A percentile compares a stretch with the other conserved stretches of the same genome.
These are phyloP conservation scores for Saccostrea echinata DNA, from an alignment of 1,140 invertebrate genomes.

Conservation along the genomic window DNA sequence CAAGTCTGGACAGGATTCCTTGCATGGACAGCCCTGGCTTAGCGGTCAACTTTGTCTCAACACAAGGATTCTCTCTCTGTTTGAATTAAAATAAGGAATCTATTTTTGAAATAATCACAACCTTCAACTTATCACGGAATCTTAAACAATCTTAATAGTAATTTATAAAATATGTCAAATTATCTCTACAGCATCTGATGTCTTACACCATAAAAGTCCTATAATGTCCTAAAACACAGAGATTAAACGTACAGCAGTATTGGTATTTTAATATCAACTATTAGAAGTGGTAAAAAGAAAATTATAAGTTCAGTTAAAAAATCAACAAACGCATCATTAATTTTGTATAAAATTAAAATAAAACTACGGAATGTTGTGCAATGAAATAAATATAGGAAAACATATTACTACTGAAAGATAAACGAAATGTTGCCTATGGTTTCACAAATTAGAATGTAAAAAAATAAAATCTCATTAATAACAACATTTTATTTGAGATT, in stretches of 20 bases:
- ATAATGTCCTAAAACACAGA: neutral
- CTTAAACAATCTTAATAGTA: too few relatives aligned
- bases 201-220: too few relatives aligned
- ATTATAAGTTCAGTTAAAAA: constrained; percentile 27
- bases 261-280: constrained; percentile 16
- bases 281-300: constrained; percentile 27
- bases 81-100: neutral
- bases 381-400: constrained; percentile 31
- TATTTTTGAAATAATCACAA: neutral
- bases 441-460: too few relatives aligned
- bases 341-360: constrained; percentile 25
- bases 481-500: too few relatives aligned
- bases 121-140: neutral
- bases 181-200: too few relatives aligned
- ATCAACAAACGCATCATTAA: constrained; percentile 6
- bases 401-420: neutral
- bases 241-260: neutral
- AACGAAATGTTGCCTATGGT: too few relatives aligned
- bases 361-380: neutral
- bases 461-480: too few relatives aligned
- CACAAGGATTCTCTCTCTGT: neutral
- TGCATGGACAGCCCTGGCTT: neutral
- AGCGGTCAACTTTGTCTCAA: neutral
- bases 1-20: neutral
- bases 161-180: too few relatives aligned